Percentiles rank a stretch among this genome's conserved stretches.
These are phyloP conservation scores for Raphicerus campestris DNA, from an alignment of 2,113 vertebrate genomes.

Conservation along the genomic window DNA sequence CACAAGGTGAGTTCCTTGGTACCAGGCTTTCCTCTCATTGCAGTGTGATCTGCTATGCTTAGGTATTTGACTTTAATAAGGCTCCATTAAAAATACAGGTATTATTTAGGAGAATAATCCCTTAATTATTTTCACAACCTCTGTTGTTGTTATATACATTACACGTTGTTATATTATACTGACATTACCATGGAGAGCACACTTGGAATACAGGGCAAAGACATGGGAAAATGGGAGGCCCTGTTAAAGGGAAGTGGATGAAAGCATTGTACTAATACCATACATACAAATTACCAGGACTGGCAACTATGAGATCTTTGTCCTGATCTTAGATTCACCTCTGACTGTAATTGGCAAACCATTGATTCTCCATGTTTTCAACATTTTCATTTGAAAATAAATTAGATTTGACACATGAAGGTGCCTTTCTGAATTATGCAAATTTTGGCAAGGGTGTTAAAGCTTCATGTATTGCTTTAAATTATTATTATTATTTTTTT, in stretches of 20 bases:
- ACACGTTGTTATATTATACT: not conserved
- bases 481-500: not conserved
- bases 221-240: not conserved
- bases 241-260: not conserved
- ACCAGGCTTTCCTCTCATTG: not conserved
- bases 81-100: not conserved
- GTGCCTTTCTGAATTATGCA: not conserved
- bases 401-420: not conserved
- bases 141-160: not conserved
- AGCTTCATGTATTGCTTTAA: not conserved
- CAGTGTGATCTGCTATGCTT: not conserved
- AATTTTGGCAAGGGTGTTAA: not conserved
- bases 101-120: not conserved
- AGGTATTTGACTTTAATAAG: not conserved
- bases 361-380: not conserved
- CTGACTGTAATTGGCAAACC: not conserved
- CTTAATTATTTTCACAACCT: not conserved
- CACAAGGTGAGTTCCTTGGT: not conserved
- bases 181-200: not conserved
- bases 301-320: not conserved
- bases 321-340: not conserved
- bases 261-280: not conserved
- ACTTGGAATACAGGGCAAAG: not conserved
- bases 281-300: not conserved
- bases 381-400: not conserved